Percentiles rank a stretch among this genome's conserved stretches.
phyloP scores from a whole-genome alignment of 2,113 vertebrate genomes.

The Eulemur rufifrons region DNA sequence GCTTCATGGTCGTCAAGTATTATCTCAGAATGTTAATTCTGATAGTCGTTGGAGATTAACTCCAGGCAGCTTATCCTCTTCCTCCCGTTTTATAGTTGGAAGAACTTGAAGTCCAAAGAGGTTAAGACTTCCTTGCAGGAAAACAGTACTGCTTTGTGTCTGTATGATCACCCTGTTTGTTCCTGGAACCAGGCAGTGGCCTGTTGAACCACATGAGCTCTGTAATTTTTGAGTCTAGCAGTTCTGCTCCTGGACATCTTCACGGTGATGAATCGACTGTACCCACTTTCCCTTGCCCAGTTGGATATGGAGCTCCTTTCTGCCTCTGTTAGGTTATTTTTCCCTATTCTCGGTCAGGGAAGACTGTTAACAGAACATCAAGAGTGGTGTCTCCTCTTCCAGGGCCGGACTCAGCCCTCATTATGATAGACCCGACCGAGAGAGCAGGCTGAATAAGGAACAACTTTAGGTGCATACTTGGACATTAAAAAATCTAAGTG shows the following conservation, averaged over 20 bases:
- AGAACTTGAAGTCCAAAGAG: neutral
- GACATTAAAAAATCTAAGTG: neutral
- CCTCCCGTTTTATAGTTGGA: neutral
- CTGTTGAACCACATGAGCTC: neutral
- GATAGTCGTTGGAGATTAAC: neutral
- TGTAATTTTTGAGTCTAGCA: conserved; percentile 16
- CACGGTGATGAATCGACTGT: neutral
- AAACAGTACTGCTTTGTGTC: neutral
- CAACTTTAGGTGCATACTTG: neutral
- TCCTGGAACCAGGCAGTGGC: neutral
- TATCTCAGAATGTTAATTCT: neutral
- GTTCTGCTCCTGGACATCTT: neutral
- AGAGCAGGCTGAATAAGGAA: neutral
- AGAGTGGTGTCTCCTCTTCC: neutral
- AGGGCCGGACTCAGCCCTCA: neutral
- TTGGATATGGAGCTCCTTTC: neutral
- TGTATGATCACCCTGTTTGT: neutral
- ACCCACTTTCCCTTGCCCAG: neutral
- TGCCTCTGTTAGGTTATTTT: neutral
- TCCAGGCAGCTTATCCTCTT: neutral
- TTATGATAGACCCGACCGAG: neutral
- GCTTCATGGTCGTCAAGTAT: neutral
- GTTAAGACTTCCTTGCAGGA: neutral
- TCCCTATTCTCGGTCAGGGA: neutral
- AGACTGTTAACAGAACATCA: neutral